A percentile compares a stretch with the other conserved stretches of the same genome.
phyloP scores from a whole-genome alignment of 2,888 invertebrate genomes.

The Diplazon laetatorius region DNA sequence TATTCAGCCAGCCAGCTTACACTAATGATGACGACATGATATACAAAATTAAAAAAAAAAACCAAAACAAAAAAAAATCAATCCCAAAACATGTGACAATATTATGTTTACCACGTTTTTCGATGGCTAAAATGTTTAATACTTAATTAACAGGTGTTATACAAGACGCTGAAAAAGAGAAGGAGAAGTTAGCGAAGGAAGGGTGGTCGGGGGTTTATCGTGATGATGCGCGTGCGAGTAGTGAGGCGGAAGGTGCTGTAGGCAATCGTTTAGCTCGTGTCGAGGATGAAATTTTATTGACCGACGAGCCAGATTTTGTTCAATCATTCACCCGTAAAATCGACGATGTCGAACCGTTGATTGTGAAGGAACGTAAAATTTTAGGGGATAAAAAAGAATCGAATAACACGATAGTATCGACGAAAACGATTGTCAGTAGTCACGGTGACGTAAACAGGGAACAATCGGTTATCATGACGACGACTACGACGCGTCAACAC shows the following conservation, averaged over 20 bases:
- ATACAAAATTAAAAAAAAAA: conserved; percentile 36
- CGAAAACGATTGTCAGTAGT: conserved; percentile 71
- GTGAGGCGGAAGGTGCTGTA: conserved; percentile 79
- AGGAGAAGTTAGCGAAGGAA: conserved; percentile 82
- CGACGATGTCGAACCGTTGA: conserved; percentile 70
- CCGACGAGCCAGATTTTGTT: conserved; percentile 53
- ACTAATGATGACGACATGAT: conserved; percentile 78
- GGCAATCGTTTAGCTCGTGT: conserved; percentile 70
- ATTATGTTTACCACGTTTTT: conserved; percentile 72
- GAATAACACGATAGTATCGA: conserved; percentile 65
- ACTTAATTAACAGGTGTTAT: conserved; percentile 83
- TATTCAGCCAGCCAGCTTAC: conserved; percentile 80
- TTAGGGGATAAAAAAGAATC: conserved; percentile 68
- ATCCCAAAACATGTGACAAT: conserved; percentile 64
- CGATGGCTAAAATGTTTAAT: conserved; percentile 81
- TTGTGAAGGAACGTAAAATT: conserved; percentile 70
- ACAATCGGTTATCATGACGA: conserved; percentile 70
- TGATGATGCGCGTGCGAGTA: conserved; percentile 80
- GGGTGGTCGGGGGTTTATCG: conserved; percentile 82
- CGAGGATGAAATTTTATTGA: conserved; percentile 45
- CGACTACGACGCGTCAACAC: conserved; percentile 70
- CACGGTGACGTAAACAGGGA: conserved; percentile 66
- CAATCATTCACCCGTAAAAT: conserved; percentile 23
- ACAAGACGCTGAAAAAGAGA: conserved; percentile 82
- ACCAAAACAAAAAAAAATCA: background rate